phyloP scores from a whole-genome alignment of 2,113 vertebrate species.

The Pao palembangensis region DNA sequence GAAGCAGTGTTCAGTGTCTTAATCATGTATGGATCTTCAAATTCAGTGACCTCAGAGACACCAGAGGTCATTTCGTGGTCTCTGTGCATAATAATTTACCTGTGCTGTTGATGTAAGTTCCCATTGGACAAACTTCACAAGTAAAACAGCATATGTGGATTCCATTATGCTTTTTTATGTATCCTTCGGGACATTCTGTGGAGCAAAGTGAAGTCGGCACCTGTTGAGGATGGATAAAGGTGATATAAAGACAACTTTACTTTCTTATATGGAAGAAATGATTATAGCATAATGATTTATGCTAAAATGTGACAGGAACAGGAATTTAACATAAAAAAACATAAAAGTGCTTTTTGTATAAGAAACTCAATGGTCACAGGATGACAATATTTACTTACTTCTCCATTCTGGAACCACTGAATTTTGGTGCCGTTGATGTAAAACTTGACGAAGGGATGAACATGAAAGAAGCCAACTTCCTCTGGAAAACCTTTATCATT shows the following conservation, averaged over 20 bases:
- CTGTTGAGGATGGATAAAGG: background rate
- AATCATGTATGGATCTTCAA: too few species aligned
- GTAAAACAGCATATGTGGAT: constrained; percentile 77
- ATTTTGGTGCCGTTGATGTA: constrained; percentile 67
- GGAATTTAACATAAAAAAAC: background rate
- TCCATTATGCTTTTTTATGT: constrained; percentile 26
- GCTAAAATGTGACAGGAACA: background rate
- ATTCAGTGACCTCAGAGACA: too few species aligned
- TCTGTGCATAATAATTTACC: constrained; percentile 51
- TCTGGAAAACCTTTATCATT: constrained; percentile 56
- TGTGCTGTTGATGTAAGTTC: constrained; percentile 78
- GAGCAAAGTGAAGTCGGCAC: constrained; percentile 32
- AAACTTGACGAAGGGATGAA: constrained; percentile 45
- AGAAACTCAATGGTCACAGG: background rate
- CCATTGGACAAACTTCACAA: constrained; percentile 68
- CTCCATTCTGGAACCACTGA: constrained; percentile 66
- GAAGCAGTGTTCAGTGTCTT: too few species aligned
- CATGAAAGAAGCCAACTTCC: constrained; percentile 69
- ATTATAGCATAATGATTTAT: background rate
- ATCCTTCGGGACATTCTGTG: constrained; percentile 34
- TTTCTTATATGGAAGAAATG: background rate
- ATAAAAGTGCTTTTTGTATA: background rate
- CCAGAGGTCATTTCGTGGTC: too few species aligned
- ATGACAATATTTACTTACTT: constrained; percentile 33
- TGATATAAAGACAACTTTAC: background rate